These are phyloP conservation scores for Ennomos fuscantarius DNA, from an alignment of 2,888 invertebrate species.

Conservation along the genomic window DNA sequence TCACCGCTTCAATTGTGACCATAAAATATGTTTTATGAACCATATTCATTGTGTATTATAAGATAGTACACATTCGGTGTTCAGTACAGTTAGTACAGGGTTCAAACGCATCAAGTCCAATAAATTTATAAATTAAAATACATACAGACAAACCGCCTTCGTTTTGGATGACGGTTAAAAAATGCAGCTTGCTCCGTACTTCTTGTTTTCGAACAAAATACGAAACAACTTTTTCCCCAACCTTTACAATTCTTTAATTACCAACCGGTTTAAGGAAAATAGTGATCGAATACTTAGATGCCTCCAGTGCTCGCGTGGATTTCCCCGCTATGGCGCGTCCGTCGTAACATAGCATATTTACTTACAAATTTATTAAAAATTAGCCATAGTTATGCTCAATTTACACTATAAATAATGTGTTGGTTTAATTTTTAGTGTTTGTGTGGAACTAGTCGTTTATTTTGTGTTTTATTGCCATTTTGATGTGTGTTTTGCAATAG, in stretches of 20 bases:
- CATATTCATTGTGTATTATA: too few relatives aligned
- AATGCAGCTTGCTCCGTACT: too few relatives aligned
- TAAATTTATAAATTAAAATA: too few relatives aligned
- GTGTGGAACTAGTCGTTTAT: neutral
- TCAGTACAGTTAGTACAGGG: too few relatives aligned
- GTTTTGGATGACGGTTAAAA: too few relatives aligned
- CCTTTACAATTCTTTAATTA: conserved; percentile 1
- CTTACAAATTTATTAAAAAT: conserved; percentile 3
- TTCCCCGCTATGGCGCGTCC: conserved; percentile 16
- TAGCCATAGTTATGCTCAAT: conserved; percentile 6
- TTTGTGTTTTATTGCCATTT: conserved; percentile 3
- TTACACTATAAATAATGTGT: conserved; percentile 6
- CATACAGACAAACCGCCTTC: too few relatives aligned
- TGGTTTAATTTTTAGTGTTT: neutral
- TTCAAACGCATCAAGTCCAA: too few relatives aligned
- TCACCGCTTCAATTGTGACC: too few relatives aligned
- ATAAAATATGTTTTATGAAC: too few relatives aligned
- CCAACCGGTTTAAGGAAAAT: neutral
- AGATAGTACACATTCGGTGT: too few relatives aligned
- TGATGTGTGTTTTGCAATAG: conserved; percentile 7
- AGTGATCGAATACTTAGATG: neutral
- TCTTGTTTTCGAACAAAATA: too few relatives aligned
- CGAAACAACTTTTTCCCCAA: too few relatives aligned
- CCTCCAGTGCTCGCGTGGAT: conserved; percentile 4
- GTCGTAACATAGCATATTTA: neutral